Conservation (phyloP, 2,113 vertebrate species). For the Colossoma macropomum region DNA sequence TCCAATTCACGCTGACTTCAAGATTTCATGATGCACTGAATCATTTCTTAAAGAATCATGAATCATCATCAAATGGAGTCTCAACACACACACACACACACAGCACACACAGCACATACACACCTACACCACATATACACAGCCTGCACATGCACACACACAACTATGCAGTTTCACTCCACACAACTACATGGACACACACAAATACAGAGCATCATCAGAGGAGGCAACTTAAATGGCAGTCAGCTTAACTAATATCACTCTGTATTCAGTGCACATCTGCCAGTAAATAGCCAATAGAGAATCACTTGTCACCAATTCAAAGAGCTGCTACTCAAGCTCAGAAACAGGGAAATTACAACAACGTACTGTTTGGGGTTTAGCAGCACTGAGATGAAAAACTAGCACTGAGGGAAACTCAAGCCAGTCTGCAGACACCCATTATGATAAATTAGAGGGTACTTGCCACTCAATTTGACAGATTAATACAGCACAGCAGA, state of each 20-base stretch:
- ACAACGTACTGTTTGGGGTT: background rate
- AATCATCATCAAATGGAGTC: too few relatives aligned
- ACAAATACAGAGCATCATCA: conserved; percentile 3
- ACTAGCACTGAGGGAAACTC: background rate
- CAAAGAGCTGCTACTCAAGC: background rate
- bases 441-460: background rate
- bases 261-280: background rate
- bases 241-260: background rate
- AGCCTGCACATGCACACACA: too few relatives aligned
- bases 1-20: too few relatives aligned
- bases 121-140: too few relatives aligned
- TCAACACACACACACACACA: too few relatives aligned
- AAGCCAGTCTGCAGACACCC: background rate
- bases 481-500: background rate
- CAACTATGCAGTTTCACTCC: too few relatives aligned
- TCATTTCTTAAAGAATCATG: too few relatives aligned
- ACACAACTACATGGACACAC: background rate
- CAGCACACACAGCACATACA: too few relatives aligned
- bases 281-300: conserved; percentile 3
- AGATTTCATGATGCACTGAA: too few relatives aligned
- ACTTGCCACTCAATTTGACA: background rate
- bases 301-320: background rate
- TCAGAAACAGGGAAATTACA: background rate
- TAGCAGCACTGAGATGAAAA: background rate
- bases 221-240: background rate